These are phyloP conservation scores for Alethe diademata DNA, from an alignment of 2,113 vertebrate genomes.

Conservation along the genomic window DNA sequence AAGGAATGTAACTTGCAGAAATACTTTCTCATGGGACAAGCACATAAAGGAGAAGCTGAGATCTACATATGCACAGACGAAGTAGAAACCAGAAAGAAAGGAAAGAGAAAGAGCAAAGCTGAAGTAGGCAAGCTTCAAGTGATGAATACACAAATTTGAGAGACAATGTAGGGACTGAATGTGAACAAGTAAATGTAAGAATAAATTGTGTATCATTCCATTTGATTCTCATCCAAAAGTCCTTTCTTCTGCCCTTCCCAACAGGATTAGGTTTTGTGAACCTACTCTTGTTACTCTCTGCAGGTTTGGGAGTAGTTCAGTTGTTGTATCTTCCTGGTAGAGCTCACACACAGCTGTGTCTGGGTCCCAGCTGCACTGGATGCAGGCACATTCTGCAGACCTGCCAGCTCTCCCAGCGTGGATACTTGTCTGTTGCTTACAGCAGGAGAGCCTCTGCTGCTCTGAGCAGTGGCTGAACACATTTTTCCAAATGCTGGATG, in stretches of 20 bases:
- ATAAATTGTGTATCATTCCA: background rate
- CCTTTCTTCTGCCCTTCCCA: background rate
- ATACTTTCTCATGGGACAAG: background rate
- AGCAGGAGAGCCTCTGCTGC: background rate
- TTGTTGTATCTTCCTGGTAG: background rate
- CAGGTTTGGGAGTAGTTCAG: background rate
- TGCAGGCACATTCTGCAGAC: background rate
- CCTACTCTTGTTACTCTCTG: background rate
- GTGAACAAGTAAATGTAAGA: background rate
- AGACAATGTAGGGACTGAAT: background rate
- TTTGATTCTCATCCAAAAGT: background rate
- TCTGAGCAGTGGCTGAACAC: background rate
- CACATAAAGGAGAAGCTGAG: background rate
- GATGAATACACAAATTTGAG: background rate
- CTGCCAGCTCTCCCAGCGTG: background rate
- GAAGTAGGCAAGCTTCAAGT: background rate
- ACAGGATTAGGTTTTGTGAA: background rate
- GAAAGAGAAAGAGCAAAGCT: background rate
- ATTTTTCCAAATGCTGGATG: background rate
- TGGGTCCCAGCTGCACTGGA: background rate
- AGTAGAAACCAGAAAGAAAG: background rate
- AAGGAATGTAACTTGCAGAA: slow-evolving; percentile 1
- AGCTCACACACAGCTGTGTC: slow-evolving; percentile 6
- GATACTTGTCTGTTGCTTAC: background rate
- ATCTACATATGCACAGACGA: background rate